Conservation (phyloP, 2,113 vertebrate species). For the Zingel zingel region DNA sequence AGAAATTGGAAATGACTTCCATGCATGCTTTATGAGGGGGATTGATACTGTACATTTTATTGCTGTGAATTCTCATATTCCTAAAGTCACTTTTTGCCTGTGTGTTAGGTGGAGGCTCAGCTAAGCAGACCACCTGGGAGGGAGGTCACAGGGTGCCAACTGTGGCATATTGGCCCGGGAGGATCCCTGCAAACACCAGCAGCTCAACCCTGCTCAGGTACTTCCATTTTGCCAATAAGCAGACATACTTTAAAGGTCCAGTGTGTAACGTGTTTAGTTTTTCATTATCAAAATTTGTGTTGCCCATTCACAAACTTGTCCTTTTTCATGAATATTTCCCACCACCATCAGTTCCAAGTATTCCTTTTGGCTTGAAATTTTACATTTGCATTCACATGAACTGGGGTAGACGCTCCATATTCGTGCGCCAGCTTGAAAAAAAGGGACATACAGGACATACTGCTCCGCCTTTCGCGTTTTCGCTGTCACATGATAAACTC, state of each 20-base stretch:
- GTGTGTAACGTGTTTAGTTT: too few relatives aligned
- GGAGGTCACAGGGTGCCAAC: conserved; percentile 95
- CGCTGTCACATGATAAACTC: too few relatives aligned
- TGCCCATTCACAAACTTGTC: too few relatives aligned
- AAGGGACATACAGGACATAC: too few relatives aligned
- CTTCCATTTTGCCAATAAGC: neutral
- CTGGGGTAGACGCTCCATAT: too few relatives aligned
- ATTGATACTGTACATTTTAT: neutral
- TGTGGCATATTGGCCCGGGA: conserved; percentile 91
- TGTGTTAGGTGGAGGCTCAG: conserved; percentile 90
- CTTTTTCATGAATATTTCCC: too few relatives aligned
- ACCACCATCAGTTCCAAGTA: too few relatives aligned
- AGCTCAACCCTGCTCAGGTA: conserved; percentile 91
- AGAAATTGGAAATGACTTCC: neutral
- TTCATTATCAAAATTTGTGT: too few relatives aligned
- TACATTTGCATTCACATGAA: too few relatives aligned
- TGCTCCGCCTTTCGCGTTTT: too few relatives aligned
- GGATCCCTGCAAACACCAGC: conserved; percentile 84
- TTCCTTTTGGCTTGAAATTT: too few relatives aligned
- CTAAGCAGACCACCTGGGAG: conserved; percentile 96
- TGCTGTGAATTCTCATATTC: neutral
- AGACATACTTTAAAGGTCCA: neutral
- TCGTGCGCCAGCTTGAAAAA: too few relatives aligned
- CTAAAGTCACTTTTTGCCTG: neutral
- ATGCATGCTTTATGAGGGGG: neutral